Evolutionary conservation across 2,888 invertebrate genomes (phyloP), one percentile per base, ranked within the genome.

Genomic region (Drosophila colorata): DNA sequence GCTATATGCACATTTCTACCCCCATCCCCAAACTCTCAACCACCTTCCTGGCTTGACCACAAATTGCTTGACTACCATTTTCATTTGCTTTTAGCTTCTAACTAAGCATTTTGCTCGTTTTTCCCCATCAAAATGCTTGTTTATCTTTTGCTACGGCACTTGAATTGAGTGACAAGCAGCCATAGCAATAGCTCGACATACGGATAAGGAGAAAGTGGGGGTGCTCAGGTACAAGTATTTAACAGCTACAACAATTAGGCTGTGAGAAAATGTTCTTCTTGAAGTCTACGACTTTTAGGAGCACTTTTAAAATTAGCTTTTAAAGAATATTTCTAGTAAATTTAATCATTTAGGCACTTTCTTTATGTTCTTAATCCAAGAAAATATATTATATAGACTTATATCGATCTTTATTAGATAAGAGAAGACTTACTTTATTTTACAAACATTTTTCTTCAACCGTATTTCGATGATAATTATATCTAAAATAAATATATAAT

Each of bases 41-140:
- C 20, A n/a, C 5, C 9, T 20, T 78, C 65, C 68, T 51, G 56
- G 59, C 67, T 86, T 82, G 83, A 76, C 88, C 89, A 63, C 80
- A 88, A 76, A 89, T 85, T 79, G 83, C 88, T 88, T 64, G 72
- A 65, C 82, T 77, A 78, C 79, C 69, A 69, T 85, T 78, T 79
- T 74, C 79, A 69, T 79, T 79, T 89, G 89, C 70, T 73, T 70
- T 82, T 73, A 76, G 83, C 86, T 58, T 52, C 65, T 66, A 74
- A 78, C 68, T 68, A 85, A 87, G 69, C 67, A 69, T 84, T 80
- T 69, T 48, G 41, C 44, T 73, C 66, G 46, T 55, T 69, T 69
- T 57, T 40, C 46, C 46, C 35, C 57, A 53, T n/a, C 51, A 64
- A 64, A 71, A 66, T 76, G 65, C 72, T 48, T 74, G 80, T 79